Percentiles rank a stretch among this genome's conserved stretches.
phyloP scores from a whole-genome alignment of 2,797 vertebrate species.

The Threskiornis aethiopicus region DNA sequence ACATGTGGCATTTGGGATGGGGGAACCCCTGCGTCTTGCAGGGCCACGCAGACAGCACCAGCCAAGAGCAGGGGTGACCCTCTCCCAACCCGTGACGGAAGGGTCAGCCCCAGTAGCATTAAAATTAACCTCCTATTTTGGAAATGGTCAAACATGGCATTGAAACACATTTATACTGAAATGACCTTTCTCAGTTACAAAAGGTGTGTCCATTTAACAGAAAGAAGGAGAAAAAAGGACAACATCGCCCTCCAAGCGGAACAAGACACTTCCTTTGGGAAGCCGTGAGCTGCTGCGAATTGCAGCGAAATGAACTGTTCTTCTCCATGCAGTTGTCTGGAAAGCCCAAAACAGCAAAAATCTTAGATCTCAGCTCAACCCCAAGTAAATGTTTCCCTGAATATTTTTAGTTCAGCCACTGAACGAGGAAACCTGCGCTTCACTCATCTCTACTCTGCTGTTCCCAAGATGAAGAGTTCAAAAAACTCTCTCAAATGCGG shows the following conservation, averaged over 20 bases:
- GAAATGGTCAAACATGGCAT: not conserved
- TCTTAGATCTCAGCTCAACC: not conserved
- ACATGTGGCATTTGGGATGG: not conserved
- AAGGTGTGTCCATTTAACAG: not conserved
- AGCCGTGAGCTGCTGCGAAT: not conserved
- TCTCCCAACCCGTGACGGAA: not conserved
- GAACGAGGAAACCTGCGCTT: not conserved
- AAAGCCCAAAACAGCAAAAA: not conserved
- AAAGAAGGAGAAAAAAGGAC: not conserved
- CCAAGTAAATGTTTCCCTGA: accelerated
- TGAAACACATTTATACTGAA: not conserved
- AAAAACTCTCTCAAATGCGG: not conserved
- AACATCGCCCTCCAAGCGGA: not conserved
- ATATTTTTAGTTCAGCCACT: not conserved
- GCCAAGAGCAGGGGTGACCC: not conserved
- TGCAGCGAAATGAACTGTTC: not conserved
- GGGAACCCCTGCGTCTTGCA: not conserved
- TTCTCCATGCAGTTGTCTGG: not conserved
- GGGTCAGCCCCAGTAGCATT: not conserved
- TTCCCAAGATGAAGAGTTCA: not conserved
- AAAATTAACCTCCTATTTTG: not conserved
- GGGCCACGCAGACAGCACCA: not conserved
- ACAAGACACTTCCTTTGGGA: not conserved
- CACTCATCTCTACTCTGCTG: not conserved
- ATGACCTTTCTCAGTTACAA: not conserved